Conservation (phyloP, 2,113 vertebrate species). For the Donacobius atricapilla region DNA sequence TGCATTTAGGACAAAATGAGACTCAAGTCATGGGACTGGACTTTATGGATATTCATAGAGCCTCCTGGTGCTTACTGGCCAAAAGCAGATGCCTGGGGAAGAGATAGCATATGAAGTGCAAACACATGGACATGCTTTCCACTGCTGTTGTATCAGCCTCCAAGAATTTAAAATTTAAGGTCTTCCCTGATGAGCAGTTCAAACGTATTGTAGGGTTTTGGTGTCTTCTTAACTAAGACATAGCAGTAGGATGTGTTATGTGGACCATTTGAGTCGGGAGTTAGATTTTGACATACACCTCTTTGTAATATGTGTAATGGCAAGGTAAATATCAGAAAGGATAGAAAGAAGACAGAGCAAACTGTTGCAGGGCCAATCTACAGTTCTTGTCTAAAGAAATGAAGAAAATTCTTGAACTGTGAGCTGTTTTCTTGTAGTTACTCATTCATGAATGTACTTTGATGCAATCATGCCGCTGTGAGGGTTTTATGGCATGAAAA, state of each 20-base stretch:
- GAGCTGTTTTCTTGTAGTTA: not conserved
- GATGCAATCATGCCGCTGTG: not conserved
- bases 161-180: not conserved
- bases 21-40: not conserved
- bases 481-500: not conserved
- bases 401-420: not conserved
- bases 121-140: not conserved
- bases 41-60: not conserved
- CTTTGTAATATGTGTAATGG: not conserved
- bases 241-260: not conserved
- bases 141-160: not conserved
- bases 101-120: not conserved
- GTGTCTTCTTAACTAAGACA: not conserved
- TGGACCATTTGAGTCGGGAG: not conserved
- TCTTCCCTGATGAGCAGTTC: not conserved
- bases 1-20: not conserved
- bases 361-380: not conserved
- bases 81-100: not conserved
- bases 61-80: not conserved
- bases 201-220: not conserved
- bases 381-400: not conserved
- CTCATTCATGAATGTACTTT: not conserved
- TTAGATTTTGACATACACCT: not conserved
- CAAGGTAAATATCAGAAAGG: not conserved
- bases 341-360: not conserved